Conservation (phyloP, 1,140 invertebrate genomes). For the Microplitis demolitor region DNA sequence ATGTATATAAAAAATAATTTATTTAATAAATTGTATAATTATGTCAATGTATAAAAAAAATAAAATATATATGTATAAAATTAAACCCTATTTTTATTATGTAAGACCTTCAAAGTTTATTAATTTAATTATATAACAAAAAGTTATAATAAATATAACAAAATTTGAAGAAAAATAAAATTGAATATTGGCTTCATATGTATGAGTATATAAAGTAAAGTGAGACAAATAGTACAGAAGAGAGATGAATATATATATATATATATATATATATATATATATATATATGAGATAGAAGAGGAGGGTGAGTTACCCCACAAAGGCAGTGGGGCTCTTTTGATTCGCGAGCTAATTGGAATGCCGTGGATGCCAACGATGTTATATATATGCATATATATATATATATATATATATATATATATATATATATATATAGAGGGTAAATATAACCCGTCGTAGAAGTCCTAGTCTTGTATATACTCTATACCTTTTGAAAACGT, state of each 20-base stretch:
- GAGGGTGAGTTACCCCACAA: conserved; percentile 55
- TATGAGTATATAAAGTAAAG: background rate
- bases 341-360: conserved; percentile 63
- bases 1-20: no score
- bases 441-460: conserved; percentile 42
- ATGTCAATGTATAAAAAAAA: background rate
- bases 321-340: conserved; percentile 61
- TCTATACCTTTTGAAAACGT: conserved; percentile 33
- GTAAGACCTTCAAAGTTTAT: no score
- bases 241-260: background rate
- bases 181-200: conserved; percentile 10
- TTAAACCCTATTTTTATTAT: background rate
- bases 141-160: no score
- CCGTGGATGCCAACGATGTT: conserved; percentile 60
- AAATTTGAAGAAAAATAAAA: background rate
- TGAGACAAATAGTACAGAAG: background rate
- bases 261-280: background rate
- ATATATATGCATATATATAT: background rate
- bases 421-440: conserved; percentile 28
- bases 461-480: conserved; percentile 34
- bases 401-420: no score
- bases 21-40: no score
- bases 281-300: conserved; percentile 5
- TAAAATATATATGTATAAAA: background rate
- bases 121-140: no score